These are phyloP conservation scores for Pandemis cinnamomeana DNA, from an alignment of 2,888 invertebrate genomes.

Conservation along the genomic window DNA sequence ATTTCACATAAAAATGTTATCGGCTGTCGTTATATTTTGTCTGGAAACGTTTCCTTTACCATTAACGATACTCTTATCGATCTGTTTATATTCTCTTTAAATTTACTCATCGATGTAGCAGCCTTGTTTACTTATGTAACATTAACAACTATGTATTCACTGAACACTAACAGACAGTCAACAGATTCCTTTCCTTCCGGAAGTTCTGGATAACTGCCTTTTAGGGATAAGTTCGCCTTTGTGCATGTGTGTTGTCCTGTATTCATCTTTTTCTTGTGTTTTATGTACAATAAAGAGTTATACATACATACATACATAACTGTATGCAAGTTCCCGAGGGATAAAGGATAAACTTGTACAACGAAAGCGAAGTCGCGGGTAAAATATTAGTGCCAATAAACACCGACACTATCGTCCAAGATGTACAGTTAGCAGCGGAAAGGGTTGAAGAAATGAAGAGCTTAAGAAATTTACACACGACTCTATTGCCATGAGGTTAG, in stretches of 20 bases:
- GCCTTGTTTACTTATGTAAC: not conserved
- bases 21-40: not conserved
- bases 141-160: not conserved
- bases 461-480: not conserved
- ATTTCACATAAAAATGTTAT: not conserved
- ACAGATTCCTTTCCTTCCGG: not conserved
- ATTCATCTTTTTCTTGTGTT: too few species aligned
- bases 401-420: not conserved
- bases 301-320: too few species aligned
- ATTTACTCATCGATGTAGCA: not conserved
- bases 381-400: conserved; percentile 2
- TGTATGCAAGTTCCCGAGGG: not conserved
- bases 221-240: too few species aligned
- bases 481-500: not conserved
- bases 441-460: not conserved
- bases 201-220: not conserved
- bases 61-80: not conserved
- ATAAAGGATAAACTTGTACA: not conserved
- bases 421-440: not conserved
- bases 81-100: not conserved
- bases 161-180: not conserved
- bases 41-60: not conserved
- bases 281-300: too few species aligned
- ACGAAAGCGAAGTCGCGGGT: not conserved
- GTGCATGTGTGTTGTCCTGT: too few species aligned